A percentile compares a stretch with the other conserved stretches of the same genome.
phyloP scores from a whole-genome alignment of 2,888 invertebrate species.

The Galeruca laticollis region DNA sequence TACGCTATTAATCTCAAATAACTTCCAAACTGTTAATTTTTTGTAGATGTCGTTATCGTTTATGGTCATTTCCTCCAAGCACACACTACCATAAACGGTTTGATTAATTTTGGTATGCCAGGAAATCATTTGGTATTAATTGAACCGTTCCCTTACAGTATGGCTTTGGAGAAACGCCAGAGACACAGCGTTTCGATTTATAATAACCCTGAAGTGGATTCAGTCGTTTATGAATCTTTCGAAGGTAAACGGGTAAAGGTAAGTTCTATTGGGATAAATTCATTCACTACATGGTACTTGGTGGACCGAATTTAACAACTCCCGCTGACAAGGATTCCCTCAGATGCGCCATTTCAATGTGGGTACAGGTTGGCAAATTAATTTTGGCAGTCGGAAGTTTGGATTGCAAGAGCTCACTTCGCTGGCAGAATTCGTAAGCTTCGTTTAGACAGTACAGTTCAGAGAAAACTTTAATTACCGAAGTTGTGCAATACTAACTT shows the following conservation, averaged over 20 bases:
- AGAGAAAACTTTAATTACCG: no score
- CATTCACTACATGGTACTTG: no score
- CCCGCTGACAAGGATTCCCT: no score
- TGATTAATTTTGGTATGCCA: constrained; percentile 72
- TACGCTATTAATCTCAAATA: neutral
- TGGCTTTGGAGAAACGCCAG: constrained; percentile 50
- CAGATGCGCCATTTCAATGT: no score
- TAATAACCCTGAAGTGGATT: constrained; percentile 68
- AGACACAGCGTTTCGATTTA: constrained; percentile 57
- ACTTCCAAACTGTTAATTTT: neutral
- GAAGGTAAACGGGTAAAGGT: constrained; percentile 64
- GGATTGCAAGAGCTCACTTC: no score
- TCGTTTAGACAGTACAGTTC: no score
- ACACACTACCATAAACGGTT: constrained; percentile 74
- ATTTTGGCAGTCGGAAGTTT: no score
- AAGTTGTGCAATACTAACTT: no score
- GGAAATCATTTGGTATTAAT: constrained; percentile 72
- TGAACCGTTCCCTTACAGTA: constrained; percentile 66
- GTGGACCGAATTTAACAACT: no score
- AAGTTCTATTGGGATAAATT: no score
- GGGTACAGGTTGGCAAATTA: no score
- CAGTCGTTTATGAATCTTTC: constrained; percentile 67
- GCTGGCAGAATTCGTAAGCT: no score
- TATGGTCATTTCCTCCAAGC: constrained; percentile 78
- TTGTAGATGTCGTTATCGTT: constrained; percentile 68